Evolutionary conservation across 1,140 invertebrate genomes (phyloP).

Genomic region (Sarcophaga bullata): DNA sequence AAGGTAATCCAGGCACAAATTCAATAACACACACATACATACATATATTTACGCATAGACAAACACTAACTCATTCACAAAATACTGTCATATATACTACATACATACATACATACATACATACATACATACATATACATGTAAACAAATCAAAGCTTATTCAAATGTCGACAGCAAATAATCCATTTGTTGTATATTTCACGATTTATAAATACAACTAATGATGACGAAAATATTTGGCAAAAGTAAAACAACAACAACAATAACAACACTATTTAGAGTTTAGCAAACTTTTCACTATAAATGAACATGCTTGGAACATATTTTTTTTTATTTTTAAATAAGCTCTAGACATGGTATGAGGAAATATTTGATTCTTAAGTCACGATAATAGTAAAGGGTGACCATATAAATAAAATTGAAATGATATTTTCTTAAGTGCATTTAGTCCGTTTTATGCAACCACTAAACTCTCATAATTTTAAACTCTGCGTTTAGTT

Average conservation of each 20-base stretch:
- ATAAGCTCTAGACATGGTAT: background rate
- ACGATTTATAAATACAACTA: constrained; percentile 13
- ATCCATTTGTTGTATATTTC: background rate
- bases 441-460: too few species aligned
- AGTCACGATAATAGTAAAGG: background rate
- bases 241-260: constrained; percentile 3
- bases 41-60: background rate
- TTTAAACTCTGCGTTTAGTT: too few species aligned
- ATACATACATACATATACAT: background rate
- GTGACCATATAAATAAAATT: background rate
- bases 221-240: constrained; percentile 26
- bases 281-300: background rate
- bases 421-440: too few species aligned
- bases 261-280: too few species aligned
- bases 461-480: too few species aligned
- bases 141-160: constrained; percentile 33
- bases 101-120: too few species aligned
- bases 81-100: background rate
- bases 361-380: background rate
- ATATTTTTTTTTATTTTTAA: background rate
- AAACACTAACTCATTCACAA: background rate
- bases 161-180: constrained; percentile 31
- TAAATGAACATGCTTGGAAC: background rate
- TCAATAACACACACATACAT: background rate
- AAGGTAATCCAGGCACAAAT: background rate